These are phyloP conservation scores for Megaceryle torquata DNA, from an alignment of 2,113 vertebrate species.

Conservation along the genomic window DNA sequence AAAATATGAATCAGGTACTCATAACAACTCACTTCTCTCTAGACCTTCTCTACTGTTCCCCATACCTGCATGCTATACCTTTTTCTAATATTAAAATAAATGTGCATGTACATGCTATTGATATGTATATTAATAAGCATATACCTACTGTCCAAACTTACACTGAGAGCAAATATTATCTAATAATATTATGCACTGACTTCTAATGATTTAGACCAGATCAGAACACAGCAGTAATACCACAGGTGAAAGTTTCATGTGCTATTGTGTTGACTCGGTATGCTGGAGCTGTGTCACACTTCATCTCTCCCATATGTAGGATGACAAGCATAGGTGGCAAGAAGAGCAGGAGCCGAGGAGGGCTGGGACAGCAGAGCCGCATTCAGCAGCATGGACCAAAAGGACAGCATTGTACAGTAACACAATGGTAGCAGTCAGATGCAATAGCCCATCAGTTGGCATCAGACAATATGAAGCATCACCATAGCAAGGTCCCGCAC, in stretches of 20 bases:
- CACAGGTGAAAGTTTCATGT: fast-evolving
- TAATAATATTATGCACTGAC: not conserved
- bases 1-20: not conserved
- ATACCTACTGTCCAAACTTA: not conserved
- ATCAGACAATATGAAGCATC: not conserved
- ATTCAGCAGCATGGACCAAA: not conserved
- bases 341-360: not conserved
- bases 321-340: not conserved
- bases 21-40: not conserved
- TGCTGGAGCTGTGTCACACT: not conserved
- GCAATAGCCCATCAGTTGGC: not conserved
- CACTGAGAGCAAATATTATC: not conserved
- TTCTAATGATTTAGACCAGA: not conserved
- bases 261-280: not conserved
- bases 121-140: not conserved
- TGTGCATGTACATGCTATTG: not conserved
- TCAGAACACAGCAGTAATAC: not conserved
- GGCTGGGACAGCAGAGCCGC: not conserved
- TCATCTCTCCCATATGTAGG: not conserved
- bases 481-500: not conserved
- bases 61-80: not conserved
- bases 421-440: not conserved
- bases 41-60: not conserved
- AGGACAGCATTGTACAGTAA: not conserved
- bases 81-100: not conserved